A percentile compares a stretch with the other conserved stretches of the same genome.
Evolutionary conservation across 2,797 vertebrate species (phyloP).

Genomic region (Pitangus sulphuratus): DNA sequence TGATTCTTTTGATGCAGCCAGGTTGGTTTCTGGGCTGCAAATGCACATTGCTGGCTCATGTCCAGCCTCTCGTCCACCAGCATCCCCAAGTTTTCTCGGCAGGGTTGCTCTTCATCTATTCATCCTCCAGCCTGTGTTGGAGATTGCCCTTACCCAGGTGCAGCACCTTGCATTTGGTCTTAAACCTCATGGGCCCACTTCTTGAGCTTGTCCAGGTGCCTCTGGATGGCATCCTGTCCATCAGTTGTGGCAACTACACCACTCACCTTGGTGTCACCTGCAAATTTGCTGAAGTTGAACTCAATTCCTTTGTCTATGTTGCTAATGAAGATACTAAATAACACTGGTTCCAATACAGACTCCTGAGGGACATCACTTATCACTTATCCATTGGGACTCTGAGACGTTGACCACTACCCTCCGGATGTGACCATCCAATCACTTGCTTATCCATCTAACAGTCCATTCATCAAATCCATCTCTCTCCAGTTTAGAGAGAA

Average conservation of each 20-base stretch:
- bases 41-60: background rate
- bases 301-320: background rate
- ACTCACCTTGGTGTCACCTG: background rate
- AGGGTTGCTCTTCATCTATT: background rate
- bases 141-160: background rate
- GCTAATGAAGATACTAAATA: background rate
- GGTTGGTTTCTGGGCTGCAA: background rate
- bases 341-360: too few species aligned
- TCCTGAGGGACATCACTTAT: background rate
- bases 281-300: background rate
- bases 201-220: background rate
- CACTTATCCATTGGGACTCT: too few species aligned
- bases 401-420: background rate
- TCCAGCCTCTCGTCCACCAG: background rate
- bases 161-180: background rate
- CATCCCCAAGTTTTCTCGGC: background rate
- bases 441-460: background rate
- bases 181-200: background rate
- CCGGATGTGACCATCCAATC: accelerated
- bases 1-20: background rate
- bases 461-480: background rate
- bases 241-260: background rate
- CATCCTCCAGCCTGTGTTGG: background rate
- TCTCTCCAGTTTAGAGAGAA: background rate
- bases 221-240: background rate